Base-by-base conservation (phyloP, 2,888 invertebrate species). In the Rhorus exstirpatorius region DNA sequence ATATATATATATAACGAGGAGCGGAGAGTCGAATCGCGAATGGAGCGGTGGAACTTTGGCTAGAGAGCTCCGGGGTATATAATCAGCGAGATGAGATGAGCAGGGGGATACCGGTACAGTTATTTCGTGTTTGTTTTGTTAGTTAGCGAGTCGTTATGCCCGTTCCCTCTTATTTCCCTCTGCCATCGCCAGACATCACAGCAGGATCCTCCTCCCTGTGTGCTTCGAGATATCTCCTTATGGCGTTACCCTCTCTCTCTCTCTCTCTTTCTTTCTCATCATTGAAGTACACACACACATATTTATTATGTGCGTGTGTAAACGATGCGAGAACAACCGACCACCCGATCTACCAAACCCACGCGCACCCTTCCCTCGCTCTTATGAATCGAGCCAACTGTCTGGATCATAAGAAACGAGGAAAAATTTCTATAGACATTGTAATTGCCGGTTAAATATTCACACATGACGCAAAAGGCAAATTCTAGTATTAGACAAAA, bases 61-160 rank as follows among this genome's bases (percentile, higher is more conserved):
- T 82, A 84, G 88, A 60, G 88, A 31, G 71, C 90, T 86, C 86
- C 88, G 88, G 89, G 90, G 88, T 90, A 90, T 91, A 90, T 91
- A 90, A 91, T 91, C 91, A 91, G 85, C 88, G 86, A 88, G 91
- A 90, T 89, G 89, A 89, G 90, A 89, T 88, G 89, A 88, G 88
- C 65, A 61, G 68, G 72, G 38, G 61, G 31, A 44, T 44, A 44
- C 68, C 61, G 77, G 80, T 83, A 83, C 83, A 81, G 86, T 83
- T 79, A 81, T 84, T 89, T 90, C 87, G 87, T 91, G 90, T 91
- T 90, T 91, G 91, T 91, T 90, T 91, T 91, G 89, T 91, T 91
- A 91, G 91, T 90, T 90, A 90, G 89, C 89, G 88, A 89, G 89
- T 89, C 88, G 90, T 90, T 88, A 90, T 86, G 86, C 55, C 51